Conservation (phyloP, 2,113 vertebrate genomes). For the Gopherus flavomarginatus region DNA sequence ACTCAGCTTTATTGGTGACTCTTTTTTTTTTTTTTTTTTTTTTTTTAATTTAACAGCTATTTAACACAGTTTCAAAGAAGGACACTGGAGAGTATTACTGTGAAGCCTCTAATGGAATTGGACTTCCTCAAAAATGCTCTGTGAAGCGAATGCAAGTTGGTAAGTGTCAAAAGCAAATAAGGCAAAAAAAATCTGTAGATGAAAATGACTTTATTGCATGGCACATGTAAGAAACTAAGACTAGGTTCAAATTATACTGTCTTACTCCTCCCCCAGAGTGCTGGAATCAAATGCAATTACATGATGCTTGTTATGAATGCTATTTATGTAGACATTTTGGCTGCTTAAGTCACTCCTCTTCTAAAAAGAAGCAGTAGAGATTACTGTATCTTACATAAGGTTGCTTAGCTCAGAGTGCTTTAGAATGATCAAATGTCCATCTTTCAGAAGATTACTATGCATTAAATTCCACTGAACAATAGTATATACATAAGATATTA, state of each 20-base stretch:
- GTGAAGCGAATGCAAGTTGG: slow-evolving; percentile 87
- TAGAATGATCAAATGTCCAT: neutral
- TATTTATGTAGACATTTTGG: neutral
- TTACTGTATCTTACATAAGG: neutral
- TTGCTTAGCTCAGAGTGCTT: neutral
- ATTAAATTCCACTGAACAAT: neutral
- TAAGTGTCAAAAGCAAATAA: slow-evolving; percentile 70
- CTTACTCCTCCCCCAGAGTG: neutral
- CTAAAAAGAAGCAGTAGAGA: neutral
- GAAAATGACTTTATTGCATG: neutral
- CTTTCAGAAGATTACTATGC: neutral
- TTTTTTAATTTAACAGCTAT: slow-evolving; percentile 80
- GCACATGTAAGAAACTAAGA: neutral
- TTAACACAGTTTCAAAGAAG: slow-evolving; percentile 86
- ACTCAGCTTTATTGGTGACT: slow-evolving; percentile 5
- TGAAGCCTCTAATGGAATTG: slow-evolving; percentile 89
- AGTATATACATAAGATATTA: neutral
- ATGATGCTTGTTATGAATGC: neutral
- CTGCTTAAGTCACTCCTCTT: neutral
- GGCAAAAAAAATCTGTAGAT: neutral
- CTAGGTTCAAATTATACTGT: neutral
- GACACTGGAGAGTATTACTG: slow-evolving; percentile 93
- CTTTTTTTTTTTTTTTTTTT: too few relatives aligned
- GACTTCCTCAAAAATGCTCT: slow-evolving; percentile 85
- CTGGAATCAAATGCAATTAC: neutral